Evolutionary conservation across 1,140 invertebrate species (phyloP).

Genomic region (Dinothrombium tinctorium): DNA sequence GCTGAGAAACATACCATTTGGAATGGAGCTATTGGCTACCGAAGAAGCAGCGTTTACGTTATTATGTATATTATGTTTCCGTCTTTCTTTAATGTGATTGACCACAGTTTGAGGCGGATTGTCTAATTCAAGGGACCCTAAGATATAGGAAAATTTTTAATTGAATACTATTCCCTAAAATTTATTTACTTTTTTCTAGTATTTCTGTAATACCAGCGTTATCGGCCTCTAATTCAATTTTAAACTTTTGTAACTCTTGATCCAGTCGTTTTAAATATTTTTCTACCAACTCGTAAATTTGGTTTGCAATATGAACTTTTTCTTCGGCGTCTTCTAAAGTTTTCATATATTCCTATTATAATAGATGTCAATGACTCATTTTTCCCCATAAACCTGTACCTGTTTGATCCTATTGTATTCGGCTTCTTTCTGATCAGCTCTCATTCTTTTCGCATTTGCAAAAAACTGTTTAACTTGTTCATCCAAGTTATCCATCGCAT

Average conservation of each 20-base stretch:
- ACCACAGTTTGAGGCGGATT: conserved; percentile 18
- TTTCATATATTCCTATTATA: conserved; percentile 53
- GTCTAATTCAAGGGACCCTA: conserved; percentile 28
- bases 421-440: conserved; percentile 47
- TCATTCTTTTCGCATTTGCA: conserved; percentile 53
- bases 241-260: conserved; percentile 86
- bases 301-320: conserved; percentile 59
- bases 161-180: background rate
- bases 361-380: background rate
- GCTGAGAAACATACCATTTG: background rate
- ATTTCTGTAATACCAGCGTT: conserved; percentile 92
- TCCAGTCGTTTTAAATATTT: conserved; percentile 74
- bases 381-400: conserved; percentile 14
- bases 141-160: conserved; percentile 9
- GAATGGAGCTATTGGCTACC: background rate
- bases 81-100: conserved; percentile 13
- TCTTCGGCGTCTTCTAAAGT: conserved; percentile 77
- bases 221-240: conserved; percentile 92
- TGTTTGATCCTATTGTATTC: conserved; percentile 61
- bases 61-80: conserved; percentile 10
- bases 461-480: conserved; percentile 72
- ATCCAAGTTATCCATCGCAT: conserved; percentile 74
- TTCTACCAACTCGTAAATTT: conserved; percentile 81
- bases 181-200: conserved; percentile 45
- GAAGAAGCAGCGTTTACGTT: background rate